Base-by-base conservation (phyloP, 2,797 vertebrate species). In the Coreius guichenoti region DNA sequence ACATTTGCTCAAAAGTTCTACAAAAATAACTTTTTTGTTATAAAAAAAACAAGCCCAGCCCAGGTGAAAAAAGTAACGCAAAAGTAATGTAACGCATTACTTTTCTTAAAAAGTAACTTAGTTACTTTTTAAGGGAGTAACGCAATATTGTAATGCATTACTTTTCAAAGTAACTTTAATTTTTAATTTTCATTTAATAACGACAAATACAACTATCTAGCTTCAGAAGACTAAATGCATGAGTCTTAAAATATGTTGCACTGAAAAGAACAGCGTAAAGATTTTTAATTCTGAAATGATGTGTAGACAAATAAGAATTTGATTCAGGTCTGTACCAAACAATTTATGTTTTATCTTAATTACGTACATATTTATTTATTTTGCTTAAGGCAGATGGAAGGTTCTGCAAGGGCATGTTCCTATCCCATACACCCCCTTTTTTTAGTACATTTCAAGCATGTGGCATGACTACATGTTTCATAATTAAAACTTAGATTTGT, bases 401-500 rank as follows among this genome's bases (percentile, higher is more conserved):
- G 19, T 61, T 39, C 51, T 58, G 11, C 67, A 70, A 73, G 36
- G 39, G 17, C 63, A 81, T 54, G 23, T 43, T 82, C 23, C 16
- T 16, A 29, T 76, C 17, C 43, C 58, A 39, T 76, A 76, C 45
- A 83, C 45, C 16, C 33, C 12, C 36, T 67, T 76, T 67, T 76
- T 67, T 45, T 11, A 80, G 45, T 67, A 75, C 47, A 54, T 43
- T 68, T 63, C 26, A 82, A 74, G 70, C 19, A 12, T 82, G 70
- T 65, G 56, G 21, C 33, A 77, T 56, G 73, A n/a, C 47, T 77
- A 68, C 47, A 76, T 83, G 61, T 68, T 83, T 83, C 68, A 58
- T 63, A 84, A 68, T 39, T 19, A 82, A 70, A 61, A 68, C 56
- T 81, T 23, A 14, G 67, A 47, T 77, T 86, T 36, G 29, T 89